Base-by-base conservation (phyloP, 2,113 vertebrate species). In the Spheniscus mendiculus region DNA sequence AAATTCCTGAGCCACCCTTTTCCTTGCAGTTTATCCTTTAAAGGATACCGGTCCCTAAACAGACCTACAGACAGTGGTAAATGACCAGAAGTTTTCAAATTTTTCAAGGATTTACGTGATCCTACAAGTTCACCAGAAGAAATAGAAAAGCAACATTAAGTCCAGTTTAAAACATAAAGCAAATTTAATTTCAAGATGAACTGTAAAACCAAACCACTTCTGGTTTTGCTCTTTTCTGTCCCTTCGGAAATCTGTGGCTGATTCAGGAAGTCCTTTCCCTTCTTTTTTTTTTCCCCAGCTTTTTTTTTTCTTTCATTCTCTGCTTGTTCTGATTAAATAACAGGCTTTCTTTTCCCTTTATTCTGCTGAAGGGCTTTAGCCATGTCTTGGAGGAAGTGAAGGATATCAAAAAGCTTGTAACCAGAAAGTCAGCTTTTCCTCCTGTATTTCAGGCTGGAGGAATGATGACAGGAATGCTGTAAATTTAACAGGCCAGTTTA, bases 231-330 rank as follows among this genome's bases (percentile, higher is more conserved):
- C 52, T 87, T 91, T 95, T 82, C 27, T 66, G 27, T 49, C 9
- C 49, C 71, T 61, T 89, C 85, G 87, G 91, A 96, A 95, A 87
- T 69, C 49, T 89, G 22, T 85, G 70, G 25, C 56, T 78, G 61
- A 29, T 84, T 89, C 93, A 95, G 93, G 95, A 95, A 96, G 72
- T 67, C 44, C 70, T 96, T 91, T 96, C 55, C 83, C 50, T 88
- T 89, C 38, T 71, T 73, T 66, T 63, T 56, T 56, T 83, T 92
- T 91, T 6, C 9, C 13, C 26, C 49, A 17, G 14, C 8, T 23
- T 76, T 44, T 87, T 65, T 82, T 56, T 63, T 73, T 34, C 58
- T 59, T 16, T 42, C 14, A 79, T 77, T 77, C 22, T 76, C 53
- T 77, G 63, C 20, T 56, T 62, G 40, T 49, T 38, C 65, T 91